Evolutionary conservation across 2,113 vertebrate species (phyloP).

Genomic region (Sterna hirundo): DNA sequence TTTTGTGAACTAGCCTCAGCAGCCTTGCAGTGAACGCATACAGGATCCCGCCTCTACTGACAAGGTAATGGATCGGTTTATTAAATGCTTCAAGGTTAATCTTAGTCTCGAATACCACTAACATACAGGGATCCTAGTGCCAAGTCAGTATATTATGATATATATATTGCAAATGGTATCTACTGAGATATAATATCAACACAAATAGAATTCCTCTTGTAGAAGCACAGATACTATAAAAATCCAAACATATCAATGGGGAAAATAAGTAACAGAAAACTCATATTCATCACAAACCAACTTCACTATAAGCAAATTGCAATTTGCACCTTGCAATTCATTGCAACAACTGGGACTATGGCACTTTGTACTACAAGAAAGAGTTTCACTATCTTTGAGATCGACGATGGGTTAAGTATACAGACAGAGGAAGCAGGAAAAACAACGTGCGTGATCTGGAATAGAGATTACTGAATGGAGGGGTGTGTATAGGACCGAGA

Average conservation of each 20-base stretch:
- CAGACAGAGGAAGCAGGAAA: conserved; percentile 30
- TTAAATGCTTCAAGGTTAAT: neutral
- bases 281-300: neutral
- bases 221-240: neutral
- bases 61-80: neutral
- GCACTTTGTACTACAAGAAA: neutral
- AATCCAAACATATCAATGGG: neutral
- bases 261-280: neutral
- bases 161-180: neutral
- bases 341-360: neutral
- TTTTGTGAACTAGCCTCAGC: neutral
- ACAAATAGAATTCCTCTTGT: neutral
- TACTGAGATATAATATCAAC: neutral
- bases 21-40: neutral
- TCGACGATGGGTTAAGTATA: neutral
- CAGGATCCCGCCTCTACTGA: neutral
- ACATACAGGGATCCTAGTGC: neutral
- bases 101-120: neutral
- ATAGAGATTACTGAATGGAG: conserved; percentile 46
- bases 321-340: neutral
- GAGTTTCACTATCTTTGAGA: neutral
- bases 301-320: neutral
- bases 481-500: neutral
- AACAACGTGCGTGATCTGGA: neutral
- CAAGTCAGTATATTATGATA: neutral